Conservation (phyloP, 2,888 invertebrate genomes). For the Muschampia plurimacula region DNA sequence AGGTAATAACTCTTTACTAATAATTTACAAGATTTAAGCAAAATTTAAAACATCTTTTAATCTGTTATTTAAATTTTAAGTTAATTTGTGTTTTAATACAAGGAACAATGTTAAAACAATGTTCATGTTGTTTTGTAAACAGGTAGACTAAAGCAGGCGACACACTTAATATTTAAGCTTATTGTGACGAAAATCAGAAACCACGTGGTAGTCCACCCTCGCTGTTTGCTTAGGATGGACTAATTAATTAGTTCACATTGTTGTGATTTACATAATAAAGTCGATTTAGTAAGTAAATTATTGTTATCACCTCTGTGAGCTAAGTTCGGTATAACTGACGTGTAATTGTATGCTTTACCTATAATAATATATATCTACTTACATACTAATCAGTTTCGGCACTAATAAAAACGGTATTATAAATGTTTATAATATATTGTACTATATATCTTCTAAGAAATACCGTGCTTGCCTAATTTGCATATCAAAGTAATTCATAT, state of each 20-base stretch:
- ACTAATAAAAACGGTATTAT: background rate
- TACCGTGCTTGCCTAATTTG: background rate
- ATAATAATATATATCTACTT: background rate
- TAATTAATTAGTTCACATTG: slow-evolving; percentile 17
- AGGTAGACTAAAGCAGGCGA: background rate
- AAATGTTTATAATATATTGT: background rate
- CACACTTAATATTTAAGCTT: background rate
- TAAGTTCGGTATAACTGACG: background rate
- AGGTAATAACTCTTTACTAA: no score
- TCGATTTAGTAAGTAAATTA: slow-evolving; percentile 10
- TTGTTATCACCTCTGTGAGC: background rate
- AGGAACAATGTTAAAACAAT: background rate
- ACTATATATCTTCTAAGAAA: background rate
- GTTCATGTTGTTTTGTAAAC: background rate
- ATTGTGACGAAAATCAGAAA: slow-evolving; percentile 4
- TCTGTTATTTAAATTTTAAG: no score
- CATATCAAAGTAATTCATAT: background rate
- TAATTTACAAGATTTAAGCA: no score
- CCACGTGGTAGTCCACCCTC: background rate
- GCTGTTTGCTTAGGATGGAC: slow-evolving; percentile 17
- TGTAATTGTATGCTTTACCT: background rate
- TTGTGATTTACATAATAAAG: slow-evolving; percentile 9
- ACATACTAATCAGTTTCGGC: background rate
- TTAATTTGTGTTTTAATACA: no score
- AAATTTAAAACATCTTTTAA: no score